Evolutionary conservation across 1,140 invertebrate species (phyloP), one percentile per base, ranked within the genome.

Genomic region (Teleopsis dalmanni): DNA sequence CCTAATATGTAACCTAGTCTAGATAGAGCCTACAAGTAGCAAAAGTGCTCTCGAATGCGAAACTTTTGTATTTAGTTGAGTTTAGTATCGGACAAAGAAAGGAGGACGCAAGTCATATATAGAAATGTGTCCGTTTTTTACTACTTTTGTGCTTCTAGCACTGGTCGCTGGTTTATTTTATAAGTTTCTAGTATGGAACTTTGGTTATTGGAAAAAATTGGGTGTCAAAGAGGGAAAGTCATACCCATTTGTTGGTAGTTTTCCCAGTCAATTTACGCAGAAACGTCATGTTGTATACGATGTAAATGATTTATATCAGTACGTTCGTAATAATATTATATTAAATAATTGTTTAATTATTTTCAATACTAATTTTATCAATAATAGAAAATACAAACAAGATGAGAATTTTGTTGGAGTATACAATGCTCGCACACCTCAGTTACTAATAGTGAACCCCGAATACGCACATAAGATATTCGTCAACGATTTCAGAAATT

Each of bases 381-480:
- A 23, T 4, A 7, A 16, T 33, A 67, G 65, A 2, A 26, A 55
- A 8, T 62, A 58, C 25, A 67, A 61, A 14, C 11, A 56, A 2
- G 40, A 56, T 4, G 59, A 59, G 27, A 54, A 67, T 46, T 65
- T 60, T 10, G 61, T 67, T n/a, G 65, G 65, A 2, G 47, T 67
- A 9, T 67, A 52, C 43, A 47, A 53, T 14, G 44, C 41, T 6
- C 60, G 65, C 5, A 19, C 25, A 21, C 61, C 65, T 0, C 61
- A 67, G 21, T 46, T 80, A n/a, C 44, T 79, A 25, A 51, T 79
- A 0, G 46, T 72, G 5, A 76, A 71, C 55, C 72, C 75, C 0
- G 70, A 75, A 22, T 35, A 79, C 13, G 67, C 76, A 0, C 73
- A 74, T 36, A 54, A 65, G 14, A 70, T 81, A n/a, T 55, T 78